Evolutionary conservation across 2,113 vertebrate genomes (phyloP).

Genomic region (Hepsetus odoe): DNA sequence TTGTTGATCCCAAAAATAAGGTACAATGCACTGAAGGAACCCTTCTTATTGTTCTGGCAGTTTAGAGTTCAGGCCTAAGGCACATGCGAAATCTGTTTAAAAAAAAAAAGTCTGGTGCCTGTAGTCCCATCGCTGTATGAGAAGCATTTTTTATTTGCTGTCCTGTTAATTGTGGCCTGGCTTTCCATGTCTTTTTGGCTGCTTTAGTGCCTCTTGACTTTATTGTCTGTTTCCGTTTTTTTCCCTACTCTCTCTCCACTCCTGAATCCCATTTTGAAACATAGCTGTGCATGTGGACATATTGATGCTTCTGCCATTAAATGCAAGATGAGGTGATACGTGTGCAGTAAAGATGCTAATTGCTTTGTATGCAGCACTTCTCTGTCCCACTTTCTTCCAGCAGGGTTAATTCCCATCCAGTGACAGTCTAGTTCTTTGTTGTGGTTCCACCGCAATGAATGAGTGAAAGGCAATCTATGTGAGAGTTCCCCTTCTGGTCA

Average conservation of each 20-base stretch:
- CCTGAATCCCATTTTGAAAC: background rate
- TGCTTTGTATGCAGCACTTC: slow-evolving; percentile 1
- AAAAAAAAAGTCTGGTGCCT: background rate
- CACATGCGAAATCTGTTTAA: background rate
- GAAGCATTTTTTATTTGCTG: slow-evolving; percentile 10
- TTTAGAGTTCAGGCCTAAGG: slow-evolving; percentile 21
- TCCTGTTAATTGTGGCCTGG: slow-evolving; percentile 29
- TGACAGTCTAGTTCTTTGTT: background rate
- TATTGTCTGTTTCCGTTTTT: slow-evolving; percentile 30
- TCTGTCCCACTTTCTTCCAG: slow-evolving; percentile 6
- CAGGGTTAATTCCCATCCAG: background rate
- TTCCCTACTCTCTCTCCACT: background rate
- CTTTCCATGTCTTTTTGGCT: slow-evolving; percentile 39
- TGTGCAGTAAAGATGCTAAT: slow-evolving; percentile 31
- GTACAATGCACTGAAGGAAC: slow-evolving; percentile 57
- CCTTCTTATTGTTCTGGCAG: background rate
- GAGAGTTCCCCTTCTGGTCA: slow-evolving; percentile 1
- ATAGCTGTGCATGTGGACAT: slow-evolving; percentile 34
- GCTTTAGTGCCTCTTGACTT: slow-evolving; percentile 6
- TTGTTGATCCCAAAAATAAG: slow-evolving; percentile 78
- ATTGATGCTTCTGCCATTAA: slow-evolving; percentile 26
- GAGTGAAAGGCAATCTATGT: slow-evolving; percentile 8
- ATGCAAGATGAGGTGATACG: slow-evolving; percentile 9
- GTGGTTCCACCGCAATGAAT: background rate
- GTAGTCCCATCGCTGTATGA: background rate